phyloP scores from a whole-genome alignment of 2,797 vertebrate genomes.

The Chaetodon trifasciatus region DNA sequence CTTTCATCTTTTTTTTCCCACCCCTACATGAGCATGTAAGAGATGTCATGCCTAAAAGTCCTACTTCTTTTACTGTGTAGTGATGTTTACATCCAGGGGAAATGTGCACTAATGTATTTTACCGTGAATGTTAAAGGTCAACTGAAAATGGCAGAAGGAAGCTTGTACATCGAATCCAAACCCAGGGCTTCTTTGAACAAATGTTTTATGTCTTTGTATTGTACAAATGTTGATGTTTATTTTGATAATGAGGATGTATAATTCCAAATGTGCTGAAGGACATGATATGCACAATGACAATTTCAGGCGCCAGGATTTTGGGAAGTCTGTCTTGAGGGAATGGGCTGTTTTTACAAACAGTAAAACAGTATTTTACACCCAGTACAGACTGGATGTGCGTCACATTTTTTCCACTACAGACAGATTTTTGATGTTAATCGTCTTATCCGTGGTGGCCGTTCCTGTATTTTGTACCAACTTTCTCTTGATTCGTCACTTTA shows the following conservation, averaged over 20 bases:
- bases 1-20: slow-evolving; percentile 29
- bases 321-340: slow-evolving; percentile 8
- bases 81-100: slow-evolving; percentile 80
- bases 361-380: slow-evolving; percentile 46
- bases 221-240: slow-evolving; percentile 78
- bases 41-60: slow-evolving; percentile 34
- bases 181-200: slow-evolving; percentile 76
- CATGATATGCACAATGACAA: slow-evolving; percentile 57
- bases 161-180: slow-evolving; percentile 55
- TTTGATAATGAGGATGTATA: slow-evolving; percentile 72
- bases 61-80: slow-evolving; percentile 62
- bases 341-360: slow-evolving; percentile 9
- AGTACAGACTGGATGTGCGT: slow-evolving; percentile 21
- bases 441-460: slow-evolving; percentile 46
- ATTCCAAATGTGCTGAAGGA: slow-evolving; percentile 50
- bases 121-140: slow-evolving; percentile 48
- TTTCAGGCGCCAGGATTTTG: slow-evolving; percentile 36
- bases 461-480: slow-evolving; percentile 52
- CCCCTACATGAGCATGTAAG: slow-evolving; percentile 19
- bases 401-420: slow-evolving; percentile 32
- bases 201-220: slow-evolving; percentile 69
- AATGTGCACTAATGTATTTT: slow-evolving; percentile 76
- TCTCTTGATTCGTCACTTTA: slow-evolving; percentile 44
- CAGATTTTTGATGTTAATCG: slow-evolving; percentile 16
- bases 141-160: slow-evolving; percentile 49